Evolutionary conservation across 2,888 invertebrate genomes (phyloP).

Genomic region (Koerneria pararmatus): DNA sequence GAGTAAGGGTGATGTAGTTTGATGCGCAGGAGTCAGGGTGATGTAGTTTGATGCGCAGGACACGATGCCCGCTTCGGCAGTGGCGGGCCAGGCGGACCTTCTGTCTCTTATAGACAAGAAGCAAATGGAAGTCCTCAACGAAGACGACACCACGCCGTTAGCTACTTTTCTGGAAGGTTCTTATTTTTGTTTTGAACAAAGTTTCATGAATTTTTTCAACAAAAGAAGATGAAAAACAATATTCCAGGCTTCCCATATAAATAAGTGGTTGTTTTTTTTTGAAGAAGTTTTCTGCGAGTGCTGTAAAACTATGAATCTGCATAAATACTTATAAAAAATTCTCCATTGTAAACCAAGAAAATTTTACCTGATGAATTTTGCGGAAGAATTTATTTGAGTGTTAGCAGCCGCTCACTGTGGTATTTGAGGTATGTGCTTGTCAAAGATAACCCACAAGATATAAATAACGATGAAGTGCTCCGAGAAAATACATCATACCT

Average conservation of each 20-base stretch:
- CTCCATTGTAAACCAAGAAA: no score
- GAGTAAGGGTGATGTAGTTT: background rate
- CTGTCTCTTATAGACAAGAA: conserved; percentile 78
- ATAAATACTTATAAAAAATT: no score
- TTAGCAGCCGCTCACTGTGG: no score
- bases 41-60: background rate
- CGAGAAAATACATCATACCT: no score
- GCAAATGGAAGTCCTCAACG: conserved; percentile 92
- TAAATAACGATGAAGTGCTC: no score
- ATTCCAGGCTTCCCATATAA: background rate
- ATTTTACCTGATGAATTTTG: no score
- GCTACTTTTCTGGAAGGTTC: conserved; percentile 64
- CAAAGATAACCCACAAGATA: no score
- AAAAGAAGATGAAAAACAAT: background rate
- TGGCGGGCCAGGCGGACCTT: conserved; percentile 77
- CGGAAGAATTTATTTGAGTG: no score
- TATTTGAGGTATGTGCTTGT: no score
- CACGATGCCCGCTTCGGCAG: conserved; percentile 10
- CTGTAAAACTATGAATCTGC: no score
- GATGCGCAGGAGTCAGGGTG: background rate
- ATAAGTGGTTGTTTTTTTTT: background rate
- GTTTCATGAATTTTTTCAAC: background rate
- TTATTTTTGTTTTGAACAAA: background rate
- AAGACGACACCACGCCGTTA: conserved; percentile 85
- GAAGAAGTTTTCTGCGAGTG: no score